Conservation (phyloP, 2,888 invertebrate genomes). For the Amiota mariae region DNA sequence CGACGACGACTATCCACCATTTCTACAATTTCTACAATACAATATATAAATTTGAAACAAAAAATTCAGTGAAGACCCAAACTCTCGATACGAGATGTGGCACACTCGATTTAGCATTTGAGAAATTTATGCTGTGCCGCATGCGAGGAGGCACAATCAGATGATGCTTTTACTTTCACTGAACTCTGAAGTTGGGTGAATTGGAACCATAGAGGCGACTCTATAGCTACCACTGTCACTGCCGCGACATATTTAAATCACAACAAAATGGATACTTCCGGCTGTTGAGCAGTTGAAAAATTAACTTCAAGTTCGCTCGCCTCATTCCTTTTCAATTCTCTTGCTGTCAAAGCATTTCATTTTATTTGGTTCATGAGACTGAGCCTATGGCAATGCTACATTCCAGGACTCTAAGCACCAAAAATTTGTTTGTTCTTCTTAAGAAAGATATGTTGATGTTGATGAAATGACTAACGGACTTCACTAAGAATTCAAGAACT, state of each 20-base stretch:
- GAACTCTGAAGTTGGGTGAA: too few species aligned
- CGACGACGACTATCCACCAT: background rate
- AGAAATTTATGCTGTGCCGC: conserved; percentile 33
- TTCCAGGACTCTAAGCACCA: too few species aligned
- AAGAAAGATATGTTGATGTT: background rate
- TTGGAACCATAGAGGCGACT: too few species aligned
- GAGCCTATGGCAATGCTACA: background rate
- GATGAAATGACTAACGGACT: conserved; percentile 5
- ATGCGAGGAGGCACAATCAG: conserved; percentile 6
- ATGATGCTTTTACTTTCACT: background rate
- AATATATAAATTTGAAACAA: too few species aligned
- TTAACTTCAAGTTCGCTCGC: conserved; percentile 50
- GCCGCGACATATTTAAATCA: conserved; percentile 63
- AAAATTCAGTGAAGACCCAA: background rate
- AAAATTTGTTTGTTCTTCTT: too few species aligned
- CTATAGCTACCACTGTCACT: background rate
- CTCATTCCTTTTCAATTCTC: background rate
- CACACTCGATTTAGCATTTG: conserved; percentile 26
- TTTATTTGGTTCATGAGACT: background rate
- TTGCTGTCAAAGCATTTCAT: too few species aligned
- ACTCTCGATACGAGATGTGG: background rate
- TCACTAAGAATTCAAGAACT: too few species aligned
- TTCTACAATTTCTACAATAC: background rate
- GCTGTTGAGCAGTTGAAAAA: conserved; percentile 64
- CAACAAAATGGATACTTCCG: conserved; percentile 50